Evolutionary conservation across 2,113 vertebrate genomes (phyloP).

Genomic region (Mustelus asterias): DNA sequence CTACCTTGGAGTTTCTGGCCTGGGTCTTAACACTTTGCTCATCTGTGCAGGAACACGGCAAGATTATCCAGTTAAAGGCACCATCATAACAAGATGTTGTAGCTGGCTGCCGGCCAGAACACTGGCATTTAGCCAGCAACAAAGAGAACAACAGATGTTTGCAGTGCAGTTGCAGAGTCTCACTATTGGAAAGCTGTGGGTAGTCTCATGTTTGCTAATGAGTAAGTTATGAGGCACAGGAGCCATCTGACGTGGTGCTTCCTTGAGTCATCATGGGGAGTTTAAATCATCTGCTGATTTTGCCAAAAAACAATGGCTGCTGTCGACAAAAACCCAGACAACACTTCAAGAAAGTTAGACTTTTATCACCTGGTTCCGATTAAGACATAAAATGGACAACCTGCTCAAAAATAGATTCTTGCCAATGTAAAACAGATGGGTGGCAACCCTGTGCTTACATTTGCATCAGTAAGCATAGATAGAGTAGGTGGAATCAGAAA

Average conservation of each 20-base stretch:
- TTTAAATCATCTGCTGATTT: background rate
- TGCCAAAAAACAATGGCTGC: background rate
- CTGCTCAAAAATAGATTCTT: background rate
- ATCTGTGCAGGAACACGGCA: background rate
- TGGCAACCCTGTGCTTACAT: background rate
- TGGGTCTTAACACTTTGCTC: too few relatives aligned
- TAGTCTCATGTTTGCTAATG: background rate
- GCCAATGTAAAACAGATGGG: background rate
- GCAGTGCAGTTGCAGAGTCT: background rate
- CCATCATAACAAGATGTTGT: background rate
- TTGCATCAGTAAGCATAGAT: background rate
- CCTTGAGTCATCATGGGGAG: background rate
- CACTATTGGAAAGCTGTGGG: background rate
- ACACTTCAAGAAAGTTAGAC: background rate
- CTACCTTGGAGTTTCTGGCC: too few relatives aligned
- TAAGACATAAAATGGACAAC: background rate
- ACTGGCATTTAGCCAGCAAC: background rate
- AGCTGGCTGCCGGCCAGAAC: background rate
- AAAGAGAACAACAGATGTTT: background rate
- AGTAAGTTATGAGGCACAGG: background rate
- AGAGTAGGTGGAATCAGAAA: background rate
- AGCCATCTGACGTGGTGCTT: background rate
- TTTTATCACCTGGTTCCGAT: background rate
- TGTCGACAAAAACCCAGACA: background rate
- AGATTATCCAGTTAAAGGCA: background rate